Evolutionary conservation across 2,797 vertebrate genomes (phyloP), one percentile per base, ranked within the genome.

Genomic region (Hylomyscus alleni): DNA sequence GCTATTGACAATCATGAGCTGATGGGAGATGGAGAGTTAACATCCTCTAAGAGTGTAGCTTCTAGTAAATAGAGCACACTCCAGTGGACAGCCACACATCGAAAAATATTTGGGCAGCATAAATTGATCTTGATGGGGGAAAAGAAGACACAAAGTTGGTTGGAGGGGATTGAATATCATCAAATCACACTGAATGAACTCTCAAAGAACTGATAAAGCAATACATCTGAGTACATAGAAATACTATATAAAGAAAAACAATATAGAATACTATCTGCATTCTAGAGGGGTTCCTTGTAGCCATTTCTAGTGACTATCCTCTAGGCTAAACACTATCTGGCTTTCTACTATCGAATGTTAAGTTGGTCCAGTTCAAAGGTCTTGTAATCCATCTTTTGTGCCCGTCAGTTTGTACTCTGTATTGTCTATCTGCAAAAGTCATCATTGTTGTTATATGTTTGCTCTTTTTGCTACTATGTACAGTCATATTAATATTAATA

Each of bases 401-500:
- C 62, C 15, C 56, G 60, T 12, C 3, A 15, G 73, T 89, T 58
- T 90, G 56, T 93, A 22, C 3, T 89, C 6, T 96, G 7, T 52
- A 73, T 84, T 95, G 85, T 58, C 40, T 75, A 50, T 4, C 47
- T 82, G 14, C 60, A 54, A 65, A 19, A 90, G 26, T 62, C 24
- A 92, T 50, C 34, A 75, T 12, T 77, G 22, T n/a, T 92, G 54
- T 83, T 90, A 7, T 29, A 19, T 31, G 13, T 73, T 84, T 80
- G 6, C 52, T 88, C 91, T 91, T 92, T 87, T 34, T 91, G 3
- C 22, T 97, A 0, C 56, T 44, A 29, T 92, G 4, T 34, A 76
- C 6, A 84, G 89, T 58, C 91, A 12, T n/a, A 72, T 9, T 93
- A 85, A 87, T 44, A 78, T 34, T 93, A 85, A 87, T 37, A 78